Conservation (phyloP, 2,797 vertebrate species). For the Arrhamphus sclerolepis region DNA sequence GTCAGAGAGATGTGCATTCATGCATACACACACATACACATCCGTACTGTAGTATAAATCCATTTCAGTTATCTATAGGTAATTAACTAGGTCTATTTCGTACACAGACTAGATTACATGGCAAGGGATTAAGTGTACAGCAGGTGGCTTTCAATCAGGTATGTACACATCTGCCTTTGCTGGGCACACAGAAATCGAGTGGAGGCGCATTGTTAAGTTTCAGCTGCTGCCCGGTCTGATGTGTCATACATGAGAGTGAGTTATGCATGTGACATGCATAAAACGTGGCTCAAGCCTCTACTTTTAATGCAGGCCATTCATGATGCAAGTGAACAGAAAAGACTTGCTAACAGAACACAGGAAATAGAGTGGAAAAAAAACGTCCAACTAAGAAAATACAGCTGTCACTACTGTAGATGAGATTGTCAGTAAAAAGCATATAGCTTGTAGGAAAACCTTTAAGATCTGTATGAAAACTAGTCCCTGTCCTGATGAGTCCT, state of each 20-base stretch:
- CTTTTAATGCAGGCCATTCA: conserved; percentile 2
- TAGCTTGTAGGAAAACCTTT: conserved; percentile 1
- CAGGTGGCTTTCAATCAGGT: conserved; percentile 3
- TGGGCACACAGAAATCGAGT: conserved; percentile 17
- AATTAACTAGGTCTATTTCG: not conserved
- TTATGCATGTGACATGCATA: not conserved
- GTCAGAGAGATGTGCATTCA: conserved; percentile 15
- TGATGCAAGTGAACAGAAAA: conserved; percentile 7
- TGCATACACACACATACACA: not conserved
- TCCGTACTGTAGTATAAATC: too few relatives aligned
- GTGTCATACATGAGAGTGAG: conserved; percentile 11
- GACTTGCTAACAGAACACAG: conserved; percentile 7
- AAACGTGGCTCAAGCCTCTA: not conserved
- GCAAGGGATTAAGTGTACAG: conserved; percentile 8
- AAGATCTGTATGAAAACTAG: conserved; percentile 1
- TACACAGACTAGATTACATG: not conserved
- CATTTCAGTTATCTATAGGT: conserved; percentile 2
- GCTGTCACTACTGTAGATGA: conserved; percentile 1
- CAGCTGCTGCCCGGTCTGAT: conserved; percentile 8
- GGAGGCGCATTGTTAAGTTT: conserved; percentile 16
- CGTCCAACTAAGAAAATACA: conserved; percentile 1
- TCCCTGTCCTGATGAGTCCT: not conserved
- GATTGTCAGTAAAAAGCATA: conserved; percentile 14
- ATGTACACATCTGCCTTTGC: not conserved
- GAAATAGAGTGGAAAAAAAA: not conserved